phyloP scores from a whole-genome alignment of 2,888 invertebrate genomes.

The Campopleginae sp. region DNA sequence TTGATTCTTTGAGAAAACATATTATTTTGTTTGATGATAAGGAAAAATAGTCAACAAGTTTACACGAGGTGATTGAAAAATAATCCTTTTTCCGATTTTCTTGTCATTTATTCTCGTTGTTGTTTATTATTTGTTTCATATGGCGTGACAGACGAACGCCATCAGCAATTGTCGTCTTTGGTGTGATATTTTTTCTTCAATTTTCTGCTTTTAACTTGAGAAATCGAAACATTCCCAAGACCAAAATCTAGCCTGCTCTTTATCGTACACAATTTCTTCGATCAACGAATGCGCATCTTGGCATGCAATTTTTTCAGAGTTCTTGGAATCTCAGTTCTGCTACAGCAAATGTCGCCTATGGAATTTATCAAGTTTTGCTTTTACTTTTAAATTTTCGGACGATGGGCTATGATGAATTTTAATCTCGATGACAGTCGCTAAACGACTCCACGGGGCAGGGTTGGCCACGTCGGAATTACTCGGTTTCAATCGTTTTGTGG shows the following conservation, averaged over 20 bases:
- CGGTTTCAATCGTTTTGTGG: conserved; percentile 19
- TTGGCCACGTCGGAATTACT: conserved; percentile 20
- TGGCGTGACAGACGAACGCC: background rate
- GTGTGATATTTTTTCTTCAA: background rate
- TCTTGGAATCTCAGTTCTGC: background rate
- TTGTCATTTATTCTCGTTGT: conserved; percentile 19
- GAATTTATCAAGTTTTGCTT: background rate
- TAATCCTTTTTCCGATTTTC: conserved; percentile 38
- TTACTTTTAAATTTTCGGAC: background rate
- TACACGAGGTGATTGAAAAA: too few species aligned
- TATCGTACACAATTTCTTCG: background rate
- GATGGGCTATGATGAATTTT: background rate
- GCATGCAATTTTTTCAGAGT: too few species aligned
- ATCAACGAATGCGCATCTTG: too few species aligned
- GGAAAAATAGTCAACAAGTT: too few species aligned
- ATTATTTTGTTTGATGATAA: too few species aligned
- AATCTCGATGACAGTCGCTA: conserved; percentile 62
- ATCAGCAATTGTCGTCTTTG: background rate
- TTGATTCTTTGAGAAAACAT: too few species aligned
- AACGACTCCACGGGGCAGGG: conserved; percentile 33
- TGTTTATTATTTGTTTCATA: background rate
- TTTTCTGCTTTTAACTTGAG: background rate
- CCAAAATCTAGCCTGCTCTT: background rate
- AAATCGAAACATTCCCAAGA: background rate
- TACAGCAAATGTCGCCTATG: background rate